Evolutionary conservation across 2,113 vertebrate species (phyloP), one percentile per base, ranked within the genome.

Genomic region (Bujurquina vittata): DNA sequence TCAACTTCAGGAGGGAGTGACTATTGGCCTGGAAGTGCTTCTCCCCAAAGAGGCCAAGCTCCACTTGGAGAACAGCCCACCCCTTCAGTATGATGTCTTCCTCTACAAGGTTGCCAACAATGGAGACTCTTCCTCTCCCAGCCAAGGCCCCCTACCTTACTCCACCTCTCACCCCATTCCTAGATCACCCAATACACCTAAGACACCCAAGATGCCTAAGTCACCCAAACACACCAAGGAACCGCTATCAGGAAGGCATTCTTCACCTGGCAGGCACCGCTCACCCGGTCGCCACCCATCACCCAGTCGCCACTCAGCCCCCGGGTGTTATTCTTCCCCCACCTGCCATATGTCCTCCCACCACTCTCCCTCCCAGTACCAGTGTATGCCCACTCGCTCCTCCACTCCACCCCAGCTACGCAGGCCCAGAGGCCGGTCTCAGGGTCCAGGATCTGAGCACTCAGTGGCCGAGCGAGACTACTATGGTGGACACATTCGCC

Each of bases 1-100:
- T 85, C 86, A 80, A 90, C 62, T 77, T 87, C 93, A 96, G 95
- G 94, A 92, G 73, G 95, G 91, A 63, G 95, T 96, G 79, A 96
- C 95, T 83, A 95, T 96, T 63, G 95, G 94, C 69, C 91, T 96
- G 91, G 94, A 96, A 84, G 94, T 96, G 62, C 94, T 95, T 61
- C 94, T 96, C 49, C 95, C 94, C 76, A 95, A 95, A 88, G 94
- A 96, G 9, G 93, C 87, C 72, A 95, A 95, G 92, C 90, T 88
- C 22, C 91, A 88, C 77, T 61, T 93, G 2, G 90, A 95, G 56
- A 80, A 86, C 81, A 94, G 74, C 83, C 56, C 90, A 0, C 94
- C 93, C 1, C 92, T 95, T 46, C 93, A 95, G 63, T 95, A 95
- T 59, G 94, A 95, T 15, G 92, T 96, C 91, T 95, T 95, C 90